Percentiles rank a stretch among this genome's conserved stretches.
Evolutionary conservation across 2,888 invertebrate genomes (phyloP).

Genomic region (Spialia ferax): DNA sequence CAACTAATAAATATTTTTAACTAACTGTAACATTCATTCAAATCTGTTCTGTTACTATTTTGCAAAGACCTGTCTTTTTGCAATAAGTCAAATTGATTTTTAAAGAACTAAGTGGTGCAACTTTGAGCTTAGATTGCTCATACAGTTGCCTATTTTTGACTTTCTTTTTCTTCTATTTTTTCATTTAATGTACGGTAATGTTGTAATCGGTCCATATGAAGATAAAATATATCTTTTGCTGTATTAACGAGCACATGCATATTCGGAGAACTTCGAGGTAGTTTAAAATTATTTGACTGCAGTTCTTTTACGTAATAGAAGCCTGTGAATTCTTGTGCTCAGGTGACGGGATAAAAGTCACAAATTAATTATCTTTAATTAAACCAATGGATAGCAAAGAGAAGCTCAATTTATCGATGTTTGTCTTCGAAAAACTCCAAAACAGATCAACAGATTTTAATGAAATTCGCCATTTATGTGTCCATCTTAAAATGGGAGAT

Average conservation of each 20-base stretch:
- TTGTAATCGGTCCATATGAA: conserved; percentile 3
- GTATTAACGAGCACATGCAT: too few species aligned
- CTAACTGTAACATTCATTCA: neutral
- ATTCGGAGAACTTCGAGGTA: too few species aligned
- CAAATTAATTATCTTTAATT: neutral
- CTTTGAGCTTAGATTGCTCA: conserved; percentile 2
- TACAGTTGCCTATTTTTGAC: conserved; percentile 9
- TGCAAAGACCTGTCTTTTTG: conserved; percentile 24
- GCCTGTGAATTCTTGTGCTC: too few species aligned
- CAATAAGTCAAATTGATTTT: conserved; percentile 25
- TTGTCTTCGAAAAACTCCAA: too few species aligned
- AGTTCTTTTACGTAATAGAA: too few species aligned
- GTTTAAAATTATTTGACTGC: too few species aligned
- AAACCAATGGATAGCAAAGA: neutral
- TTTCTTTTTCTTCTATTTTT: conserved; percentile 5
- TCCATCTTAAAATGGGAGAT: too few species aligned
- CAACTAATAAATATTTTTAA: neutral
- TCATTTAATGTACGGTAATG: neutral
- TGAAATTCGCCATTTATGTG: too few species aligned
- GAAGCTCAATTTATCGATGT: too few species aligned
- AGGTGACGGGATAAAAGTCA: neutral
- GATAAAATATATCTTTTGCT: neutral
- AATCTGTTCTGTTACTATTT: conserved; percentile 4
- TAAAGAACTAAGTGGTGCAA: conserved; percentile 24
- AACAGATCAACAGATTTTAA: too few species aligned